Evolutionary conservation across 2,888 invertebrate genomes (phyloP), one percentile per base, ranked within the genome.

Genomic region (Polydrusus cervinus): DNA sequence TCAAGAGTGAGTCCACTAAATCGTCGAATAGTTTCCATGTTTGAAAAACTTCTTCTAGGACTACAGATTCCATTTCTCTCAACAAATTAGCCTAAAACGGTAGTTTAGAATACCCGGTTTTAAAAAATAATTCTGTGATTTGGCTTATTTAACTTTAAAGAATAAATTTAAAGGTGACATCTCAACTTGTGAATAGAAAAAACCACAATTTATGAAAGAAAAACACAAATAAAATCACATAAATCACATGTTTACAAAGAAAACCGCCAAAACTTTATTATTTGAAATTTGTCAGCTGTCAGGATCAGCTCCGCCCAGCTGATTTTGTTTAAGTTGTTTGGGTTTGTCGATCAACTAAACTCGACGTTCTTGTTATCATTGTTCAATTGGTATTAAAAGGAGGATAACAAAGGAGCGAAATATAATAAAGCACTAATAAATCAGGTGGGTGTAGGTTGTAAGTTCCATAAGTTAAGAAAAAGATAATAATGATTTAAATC

Each of bases 21-120:
- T 90, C 89, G 82, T 91, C 90, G 80, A 92, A 90, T 86, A 90
- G 90, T 86, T 90, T 90, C 92, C 93, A 92, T 79, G 88, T 85
- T 20, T 85, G 83, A 80, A 87, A 85, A 0, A 86, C 87, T 3
- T 77, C 75, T 61, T 74, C 64, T 18, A 77, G 40, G n/a, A 71
- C 67, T 53, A 51, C 5, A 13, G 74, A 74, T 7, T 38, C 65
- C 77, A 77, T 77, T 10, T 47, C 1, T 47, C 16, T 16, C 3
- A 0, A n/a, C n/a, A n/a, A n/a, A 43, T 40, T 43, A 10, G n/a
- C 6, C 6, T 1, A 3, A n/a, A 13, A 43, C 8, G 3, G 43
- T 1, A n/a, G 43, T 8, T 43, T n/a, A 43, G 43, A 43, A n/a
- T 6, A 43, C 3, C 43, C 1, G 34, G 34, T 34, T 34, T 8